Base-by-base conservation (phyloP, 2,113 vertebrate species). In the Upupa epops region DNA sequence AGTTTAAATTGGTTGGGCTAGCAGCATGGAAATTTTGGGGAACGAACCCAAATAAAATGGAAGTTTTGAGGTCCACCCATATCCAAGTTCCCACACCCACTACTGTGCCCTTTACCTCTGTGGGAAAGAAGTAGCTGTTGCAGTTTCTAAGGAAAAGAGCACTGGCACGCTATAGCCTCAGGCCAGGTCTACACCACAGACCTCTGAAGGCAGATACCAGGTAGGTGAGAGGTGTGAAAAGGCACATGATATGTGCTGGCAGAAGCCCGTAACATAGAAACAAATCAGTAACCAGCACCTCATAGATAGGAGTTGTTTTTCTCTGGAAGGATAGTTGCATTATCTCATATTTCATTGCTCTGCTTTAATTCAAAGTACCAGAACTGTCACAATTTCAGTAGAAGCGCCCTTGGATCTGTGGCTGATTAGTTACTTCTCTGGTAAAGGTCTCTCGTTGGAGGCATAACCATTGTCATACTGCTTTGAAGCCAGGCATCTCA, bases 21-120 rank as follows among this genome's bases (percentile, higher is more conserved):
- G 71, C 25, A 89, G 74, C 88, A 60, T 3, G 66, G 88, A 88
- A 88, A 90, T 84, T 21, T n/a, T 13, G 76, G 72, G 70, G 86
- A 86, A 42, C 37, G 20, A 71, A 77, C 65, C 52, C 70, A 65
- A 93, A 73, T 22, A 72, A 84, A 84, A 92, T 6, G 6, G 55
- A 86, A 79, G 18, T 64, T 88, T 71, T 56, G 70, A 92, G 52
- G 68, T 59, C 86, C 83, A 86, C 20, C 63, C 77, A 55, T 84
- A n/a, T 5, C 54, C 31, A 66, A 84, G 51, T 51, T 73, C 80
- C 65, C 86, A 90, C 77, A 79, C 22, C 40, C 90, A 37, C 54
- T 17, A 5, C 58, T 45, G 46, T 4, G 25, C 16, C 83, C 59
- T 93, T 88, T 26, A 17, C 25, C 90, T 58, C 19, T 61, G 80